Base-by-base conservation (phyloP, 2,113 vertebrate genomes). In the Numida meleagris region DNA sequence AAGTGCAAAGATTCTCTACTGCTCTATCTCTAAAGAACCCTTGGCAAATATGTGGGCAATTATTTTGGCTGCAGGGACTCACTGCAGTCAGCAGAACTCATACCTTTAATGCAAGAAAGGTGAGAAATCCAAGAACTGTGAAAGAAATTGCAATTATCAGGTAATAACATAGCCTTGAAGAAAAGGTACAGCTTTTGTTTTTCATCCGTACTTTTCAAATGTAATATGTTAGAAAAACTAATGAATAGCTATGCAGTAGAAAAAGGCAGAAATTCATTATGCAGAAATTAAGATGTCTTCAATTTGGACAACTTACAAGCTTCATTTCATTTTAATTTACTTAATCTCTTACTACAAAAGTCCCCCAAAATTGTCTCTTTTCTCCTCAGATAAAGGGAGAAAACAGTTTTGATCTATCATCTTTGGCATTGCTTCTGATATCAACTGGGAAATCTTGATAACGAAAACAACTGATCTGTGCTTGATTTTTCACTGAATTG, bases 1-100 rank as follows among this genome's bases (percentile, higher is more conserved):
- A 79, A 66, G 6, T 38, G 11, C 21, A 36, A 10, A 34, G 12
- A 53, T 61, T 15, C 66, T 46, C 27, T 15, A 70, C 11, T 27
- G 2, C 4, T 63, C 12, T 61, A 6, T 63, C 23, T 62, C 14
- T 82, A 25, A 66, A 66, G 16, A 89, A 25, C 5, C 12, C 46
- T 2, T 10, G 42, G 4, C 3, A 36, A 38, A 7, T 51, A 36
- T 1, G 5, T 62, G 5, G 5, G 8, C 5, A 29, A 19, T 27
- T 58, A 46, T 38, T 77, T 89, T 74, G 23, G 5, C 40, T 77
- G 4, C 8, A 66, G 18, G 4, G 8, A 4, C 7, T 57, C 9
- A 16, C 11, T 36, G 18, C 29, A 53, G 66, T 7, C 4, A 73
- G 2, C 8, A 27, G 42, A 77, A 46, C 18, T 42, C 5, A 12